Evolutionary conservation across 1,140 invertebrate genomes (phyloP).

Genomic region (Drosophila athabasca): DNA sequence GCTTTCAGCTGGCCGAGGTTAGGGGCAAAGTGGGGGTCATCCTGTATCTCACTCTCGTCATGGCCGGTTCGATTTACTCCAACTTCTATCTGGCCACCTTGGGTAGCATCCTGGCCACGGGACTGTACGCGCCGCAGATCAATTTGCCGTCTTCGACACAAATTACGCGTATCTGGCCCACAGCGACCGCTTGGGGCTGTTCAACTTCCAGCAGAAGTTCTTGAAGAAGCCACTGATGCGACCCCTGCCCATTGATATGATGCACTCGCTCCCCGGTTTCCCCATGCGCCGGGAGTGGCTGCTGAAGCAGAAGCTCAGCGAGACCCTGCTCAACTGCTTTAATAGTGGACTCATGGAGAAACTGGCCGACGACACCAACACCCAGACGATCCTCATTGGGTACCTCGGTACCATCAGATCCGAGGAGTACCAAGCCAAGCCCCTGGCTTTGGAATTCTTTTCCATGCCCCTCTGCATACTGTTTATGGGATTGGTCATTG

Average conservation of each 20-base stretch:
- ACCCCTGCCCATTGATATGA: slow-evolving; percentile 28
- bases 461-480: slow-evolving; percentile 26
- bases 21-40: slow-evolving; percentile 17
- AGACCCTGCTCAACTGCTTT: slow-evolving; percentile 48
- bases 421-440: slow-evolving; percentile 23
- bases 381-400: slow-evolving; percentile 34
- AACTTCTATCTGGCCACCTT: slow-evolving; percentile 53
- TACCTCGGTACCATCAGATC: slow-evolving; percentile 38
- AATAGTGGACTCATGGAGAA: slow-evolving; percentile 47
- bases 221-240: slow-evolving; percentile 45
- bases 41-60: slow-evolving; percentile 30
- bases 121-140: slow-evolving; percentile 49
- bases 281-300: slow-evolving; percentile 54
- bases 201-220: slow-evolving; percentile 46
- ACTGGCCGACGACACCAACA: slow-evolving; percentile 36
- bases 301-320: slow-evolving; percentile 50
- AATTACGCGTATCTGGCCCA: slow-evolving; percentile 50
- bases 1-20: slow-evolving; percentile 10
- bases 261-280: slow-evolving; percentile 48
- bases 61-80: slow-evolving; percentile 40
- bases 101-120: slow-evolving; percentile 44
- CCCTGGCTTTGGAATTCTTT: slow-evolving; percentile 47
- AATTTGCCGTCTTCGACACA: slow-evolving; percentile 30
- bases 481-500: slow-evolving; percentile 10
- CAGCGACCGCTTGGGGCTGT: slow-evolving; percentile 46